Evolutionary conservation across 2,797 vertebrate species (phyloP), one percentile per base, ranked within the genome.

Genomic region (Melanotaenia parkinsoni): DNA sequence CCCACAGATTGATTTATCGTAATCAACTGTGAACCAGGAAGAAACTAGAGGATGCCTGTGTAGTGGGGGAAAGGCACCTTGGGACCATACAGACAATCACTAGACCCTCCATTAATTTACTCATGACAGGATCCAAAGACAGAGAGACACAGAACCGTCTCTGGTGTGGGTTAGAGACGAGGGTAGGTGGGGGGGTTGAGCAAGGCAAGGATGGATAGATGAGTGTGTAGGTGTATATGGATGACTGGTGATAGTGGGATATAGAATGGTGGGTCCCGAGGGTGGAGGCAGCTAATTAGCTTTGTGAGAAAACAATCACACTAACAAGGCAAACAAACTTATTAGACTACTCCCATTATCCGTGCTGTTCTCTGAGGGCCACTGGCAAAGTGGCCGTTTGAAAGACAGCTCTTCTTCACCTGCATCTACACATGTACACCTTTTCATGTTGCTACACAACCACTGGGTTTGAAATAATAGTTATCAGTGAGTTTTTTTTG

Each of bases 241-340:
- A 80, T 75, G 65, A 72, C 81, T 71, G 74, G 77, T 72, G 81
- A 89, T 87, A 79, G 91, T 53, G 66, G 84, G 81, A 76, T 86
- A 79, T 81, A 81, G 83, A 84, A 86, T 54, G 50, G 59, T 74
- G 83, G 87, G 88, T 89, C 88, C 89, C 87, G 67, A 54, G 87
- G 90, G 90, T 86, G 74, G 60, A 83, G 77, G 75, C 67, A 90
- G 89, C 92, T 95, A 93, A 95, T 95, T 94, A 93, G 93, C 91
- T 94, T 92, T 91, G 91, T 90, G 88, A 91, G 89, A 90, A 95
- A 94, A 94, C 93, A 92, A 93, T 93, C 92, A 93, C 86, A 85
- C 86, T 94, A 94, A 94, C 91, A 92, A 94, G 91, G 78, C 89
- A 93, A 93, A 91, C 91, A 92, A 91, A 94, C 91, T 93, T 94